Percentiles rank a stretch among this genome's conserved stretches.
These are phyloP conservation scores for Thyatira batis DNA, from an alignment of 2,888 invertebrate genomes.

Conservation along the genomic window DNA sequence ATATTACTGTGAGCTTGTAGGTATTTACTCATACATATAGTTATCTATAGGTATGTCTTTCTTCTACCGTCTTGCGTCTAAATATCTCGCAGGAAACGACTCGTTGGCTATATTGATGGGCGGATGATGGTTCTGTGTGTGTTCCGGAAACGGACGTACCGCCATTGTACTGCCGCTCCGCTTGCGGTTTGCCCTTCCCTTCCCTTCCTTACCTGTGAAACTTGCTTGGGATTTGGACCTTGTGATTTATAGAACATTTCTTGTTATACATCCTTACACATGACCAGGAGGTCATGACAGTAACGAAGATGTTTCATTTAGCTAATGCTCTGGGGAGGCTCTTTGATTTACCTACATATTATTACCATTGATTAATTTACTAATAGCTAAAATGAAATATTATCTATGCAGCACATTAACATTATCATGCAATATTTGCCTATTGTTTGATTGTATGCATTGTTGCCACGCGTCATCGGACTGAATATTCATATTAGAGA, in stretches of 20 bases:
- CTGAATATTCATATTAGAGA: not conserved
- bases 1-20: too few relatives aligned
- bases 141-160: conserved; percentile 38
- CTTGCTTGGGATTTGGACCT: not conserved
- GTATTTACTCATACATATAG: too few relatives aligned
- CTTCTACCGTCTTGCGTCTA: not conserved
- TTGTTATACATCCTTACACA: not conserved
- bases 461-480: not conserved
- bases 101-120: conserved; percentile 34
- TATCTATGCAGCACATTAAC: too few relatives aligned
- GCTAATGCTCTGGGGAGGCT: not conserved
- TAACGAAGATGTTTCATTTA: not conserved
- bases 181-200: conserved; percentile 18
- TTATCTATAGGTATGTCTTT: not conserved
- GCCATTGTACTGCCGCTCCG: conserved; percentile 35
- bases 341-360: too few relatives aligned
- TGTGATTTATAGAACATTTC: not conserved
- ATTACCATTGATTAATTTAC: not conserved
- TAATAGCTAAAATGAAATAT: too few relatives aligned
- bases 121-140: conserved; percentile 41
- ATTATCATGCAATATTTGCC: not conserved
- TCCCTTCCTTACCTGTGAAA: conserved; percentile 8
- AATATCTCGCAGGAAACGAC: conserved; percentile 14
- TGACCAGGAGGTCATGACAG: not conserved
- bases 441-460: not conserved